Evolutionary conservation across 1,140 invertebrate genomes (phyloP).

Genomic region (Conopomorpha cramerella): DNA sequence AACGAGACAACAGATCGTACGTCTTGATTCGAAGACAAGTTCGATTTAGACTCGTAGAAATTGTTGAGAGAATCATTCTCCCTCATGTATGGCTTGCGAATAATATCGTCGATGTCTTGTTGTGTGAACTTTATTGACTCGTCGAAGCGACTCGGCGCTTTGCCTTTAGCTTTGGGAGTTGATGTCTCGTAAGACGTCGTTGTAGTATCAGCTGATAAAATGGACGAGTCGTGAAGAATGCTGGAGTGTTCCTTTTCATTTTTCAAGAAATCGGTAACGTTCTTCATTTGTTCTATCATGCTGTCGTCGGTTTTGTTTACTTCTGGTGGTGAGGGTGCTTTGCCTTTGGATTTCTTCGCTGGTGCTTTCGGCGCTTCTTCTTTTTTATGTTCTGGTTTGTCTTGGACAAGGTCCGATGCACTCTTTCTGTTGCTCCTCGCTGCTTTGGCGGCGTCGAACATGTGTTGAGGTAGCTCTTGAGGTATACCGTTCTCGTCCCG

Average conservation of each 20-base stretch:
- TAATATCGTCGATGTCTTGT: constrained; percentile 54
- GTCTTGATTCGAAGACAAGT: constrained; percentile 52
- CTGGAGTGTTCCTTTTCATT: constrained; percentile 48
- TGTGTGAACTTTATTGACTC: constrained; percentile 48
- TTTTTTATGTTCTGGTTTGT: constrained; percentile 41
- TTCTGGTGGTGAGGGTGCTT: constrained; percentile 71
- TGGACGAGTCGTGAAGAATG: constrained; percentile 27
- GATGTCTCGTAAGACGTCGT: constrained; percentile 38
- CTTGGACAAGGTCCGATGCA: constrained; percentile 30
- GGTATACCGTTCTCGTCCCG: constrained; percentile 64
- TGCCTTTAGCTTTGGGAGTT: constrained; percentile 46
- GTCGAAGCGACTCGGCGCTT: constrained; percentile 22
- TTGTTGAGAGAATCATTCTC: constrained; percentile 58
- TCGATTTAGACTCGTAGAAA: constrained; percentile 55
- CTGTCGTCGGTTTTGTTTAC: constrained; percentile 45
- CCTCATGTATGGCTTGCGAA: constrained; percentile 45
- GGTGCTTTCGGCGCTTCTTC: constrained; percentile 54
- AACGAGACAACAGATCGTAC: constrained; percentile 48
- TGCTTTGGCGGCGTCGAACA: constrained; percentile 70
- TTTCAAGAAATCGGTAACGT: constrained; percentile 37
- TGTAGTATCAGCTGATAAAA: constrained; percentile 13
- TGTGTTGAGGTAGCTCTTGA: constrained; percentile 69
- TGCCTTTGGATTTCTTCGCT: constrained; percentile 70
- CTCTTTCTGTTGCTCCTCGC: constrained; percentile 70
- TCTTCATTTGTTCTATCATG: constrained; percentile 41